A percentile compares a stretch with the other conserved stretches of the same genome.
Evolutionary conservation across 2,797 vertebrate species (phyloP).

Genomic region (Brachyrhaphis roseni): DNA sequence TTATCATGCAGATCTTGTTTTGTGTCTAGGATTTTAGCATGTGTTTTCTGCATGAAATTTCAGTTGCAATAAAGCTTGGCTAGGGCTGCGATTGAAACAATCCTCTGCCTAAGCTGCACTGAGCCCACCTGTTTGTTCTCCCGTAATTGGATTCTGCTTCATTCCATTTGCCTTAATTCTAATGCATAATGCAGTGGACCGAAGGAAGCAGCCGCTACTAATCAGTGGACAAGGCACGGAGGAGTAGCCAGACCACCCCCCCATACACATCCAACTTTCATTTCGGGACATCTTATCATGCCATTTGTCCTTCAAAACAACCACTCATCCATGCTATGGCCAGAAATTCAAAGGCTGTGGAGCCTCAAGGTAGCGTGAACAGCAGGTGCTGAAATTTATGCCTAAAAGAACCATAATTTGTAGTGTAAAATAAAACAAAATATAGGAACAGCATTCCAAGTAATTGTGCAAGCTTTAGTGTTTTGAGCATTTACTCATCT

Average conservation of each 20-base stretch:
- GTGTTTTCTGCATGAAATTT: conserved; percentile 77
- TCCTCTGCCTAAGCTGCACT: conserved; percentile 70
- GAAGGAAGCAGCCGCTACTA: conserved; percentile 70
- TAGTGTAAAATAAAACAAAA: neutral
- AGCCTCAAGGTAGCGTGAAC: conserved; percentile 68
- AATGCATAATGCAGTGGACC: conserved; percentile 77
- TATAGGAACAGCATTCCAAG: neutral
- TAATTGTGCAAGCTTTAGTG: neutral
- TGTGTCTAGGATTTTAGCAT: conserved; percentile 63
- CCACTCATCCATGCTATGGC: conserved; percentile 59
- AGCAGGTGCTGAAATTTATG: conserved; percentile 73
- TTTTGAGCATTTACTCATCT: neutral
- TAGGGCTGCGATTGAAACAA: conserved; percentile 78
- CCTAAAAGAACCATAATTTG: conserved; percentile 66
- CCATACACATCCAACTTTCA: neutral
- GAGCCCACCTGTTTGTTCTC: conserved; percentile 82
- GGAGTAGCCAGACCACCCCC: conserved; percentile 66
- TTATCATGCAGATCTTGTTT: conserved; percentile 37
- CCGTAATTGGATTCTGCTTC: conserved; percentile 81
- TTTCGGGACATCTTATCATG: conserved; percentile 57
- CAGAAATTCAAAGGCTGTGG: conserved; percentile 58
- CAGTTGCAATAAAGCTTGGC: conserved; percentile 68
- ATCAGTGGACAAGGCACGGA: conserved; percentile 65
- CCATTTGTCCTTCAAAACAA: conserved; percentile 68
- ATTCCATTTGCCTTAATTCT: conserved; percentile 81